Evolutionary conservation across 2,888 invertebrate genomes (phyloP), one percentile per base, ranked within the genome.

Genomic region (Zygogramma bicolorata): DNA sequence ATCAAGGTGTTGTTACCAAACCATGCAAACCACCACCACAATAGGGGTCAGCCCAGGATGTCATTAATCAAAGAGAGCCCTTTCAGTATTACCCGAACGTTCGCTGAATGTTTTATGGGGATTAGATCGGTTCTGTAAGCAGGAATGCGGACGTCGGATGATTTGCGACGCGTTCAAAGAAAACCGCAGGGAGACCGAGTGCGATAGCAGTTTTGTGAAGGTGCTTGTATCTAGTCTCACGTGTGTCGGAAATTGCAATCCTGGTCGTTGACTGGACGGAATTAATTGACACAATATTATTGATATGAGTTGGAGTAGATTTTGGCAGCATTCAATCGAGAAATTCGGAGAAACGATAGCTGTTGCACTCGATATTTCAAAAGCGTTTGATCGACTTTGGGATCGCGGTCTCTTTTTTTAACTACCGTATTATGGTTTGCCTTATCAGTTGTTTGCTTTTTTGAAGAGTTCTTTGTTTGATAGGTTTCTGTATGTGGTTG

Each of bases 61-160:
- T 46, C 18, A 46, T 46, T 46, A 46, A 46, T 46, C 46, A 46
- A 20, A 20, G 46, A 18, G 20, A 10, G 46, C 46, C 46, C 46
- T 46, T 7, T 18, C 20, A 46, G 46, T 46, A 46, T 46, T 46
- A 46, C 20, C 46, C 46, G 20, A 46, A 20, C 22, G 46, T 46
- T 46, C 46, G 46, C 46, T 46, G 20, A 46, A 46, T 46, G 46
- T 46, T 46, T 46, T 46, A 46, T 46, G 46, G 20, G 46, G 22
- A 46, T 46, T 20, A 46, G 46, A 46, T 46, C 46, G 46, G 20
- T 10, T 46, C 18, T 46, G 46, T 46, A 46, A 46, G 46, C 46
- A 46, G 18, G 46, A 20, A 46, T 46, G 46, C 18, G 46, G 46
- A 20, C 20, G 20, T 20, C 13, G 20, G 46, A 46, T 46, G 46